Percentiles rank a stretch among this genome's conserved stretches.
These are phyloP conservation scores for Agrochola lychnidis DNA, from an alignment of 2,888 invertebrate genomes.

Conservation along the genomic window DNA sequence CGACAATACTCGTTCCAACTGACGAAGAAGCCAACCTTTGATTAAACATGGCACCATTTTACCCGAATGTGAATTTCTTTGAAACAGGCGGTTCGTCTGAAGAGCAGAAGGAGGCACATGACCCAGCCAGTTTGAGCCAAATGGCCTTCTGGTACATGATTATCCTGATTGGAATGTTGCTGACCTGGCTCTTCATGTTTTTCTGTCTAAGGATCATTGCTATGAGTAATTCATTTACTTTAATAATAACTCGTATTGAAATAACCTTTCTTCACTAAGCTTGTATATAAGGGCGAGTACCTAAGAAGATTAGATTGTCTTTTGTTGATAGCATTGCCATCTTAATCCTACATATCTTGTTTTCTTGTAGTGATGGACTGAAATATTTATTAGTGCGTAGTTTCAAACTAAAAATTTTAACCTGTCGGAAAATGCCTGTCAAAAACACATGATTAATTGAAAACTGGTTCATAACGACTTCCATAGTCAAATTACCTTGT, in stretches of 20 bases:
- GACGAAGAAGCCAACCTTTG: background rate
- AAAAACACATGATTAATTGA: background rate
- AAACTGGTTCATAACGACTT: background rate
- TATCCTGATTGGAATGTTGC: slow-evolving; percentile 78
- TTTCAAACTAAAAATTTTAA: background rate
- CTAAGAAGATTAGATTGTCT: slow-evolving; percentile 16
- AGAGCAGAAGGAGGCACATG: slow-evolving; percentile 59
- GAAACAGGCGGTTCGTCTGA: slow-evolving; percentile 42
- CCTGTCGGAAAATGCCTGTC: background rate
- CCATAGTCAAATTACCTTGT: background rate
- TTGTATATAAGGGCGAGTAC: slow-evolving; percentile 5
- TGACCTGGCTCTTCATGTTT: slow-evolving; percentile 83
- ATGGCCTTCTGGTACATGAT: slow-evolving; percentile 85
- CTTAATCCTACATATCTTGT: slow-evolving; percentile 11
- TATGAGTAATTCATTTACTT: slow-evolving; percentile 72
- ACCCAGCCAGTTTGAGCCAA: slow-evolving; percentile 69
- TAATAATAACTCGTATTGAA: background rate
- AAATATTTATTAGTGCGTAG: background rate
- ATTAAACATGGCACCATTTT: slow-evolving; percentile 80
- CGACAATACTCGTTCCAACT: background rate
- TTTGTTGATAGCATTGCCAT: slow-evolving; percentile 9
- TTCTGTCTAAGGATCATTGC: slow-evolving; percentile 81
- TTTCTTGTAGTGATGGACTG: background rate
- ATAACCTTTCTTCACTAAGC: slow-evolving; percentile 6
- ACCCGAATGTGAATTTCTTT: slow-evolving; percentile 65